phyloP scores from a whole-genome alignment of 2,797 vertebrate genomes.

The Chaenodraco wilsoni region DNA sequence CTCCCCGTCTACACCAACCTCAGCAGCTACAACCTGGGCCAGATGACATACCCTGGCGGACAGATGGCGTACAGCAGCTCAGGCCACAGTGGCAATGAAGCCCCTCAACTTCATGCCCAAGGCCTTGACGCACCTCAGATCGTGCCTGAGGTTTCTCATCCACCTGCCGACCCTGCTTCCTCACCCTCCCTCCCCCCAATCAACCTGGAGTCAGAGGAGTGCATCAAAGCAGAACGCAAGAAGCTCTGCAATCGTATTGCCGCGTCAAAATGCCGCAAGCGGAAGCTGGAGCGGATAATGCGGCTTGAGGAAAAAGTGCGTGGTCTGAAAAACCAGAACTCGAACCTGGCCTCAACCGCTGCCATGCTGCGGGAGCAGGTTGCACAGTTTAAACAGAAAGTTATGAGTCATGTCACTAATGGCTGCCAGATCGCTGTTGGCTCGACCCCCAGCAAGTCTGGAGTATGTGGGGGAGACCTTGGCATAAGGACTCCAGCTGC shows the following conservation, averaged over 20 bases:
- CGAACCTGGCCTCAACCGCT: slow-evolving; percentile 89
- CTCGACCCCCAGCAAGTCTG: slow-evolving; percentile 63
- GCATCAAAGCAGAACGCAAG: slow-evolving; percentile 90
- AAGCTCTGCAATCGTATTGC: slow-evolving; percentile 91
- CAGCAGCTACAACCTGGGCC: slow-evolving; percentile 83
- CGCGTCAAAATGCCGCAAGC: slow-evolving; percentile 90
- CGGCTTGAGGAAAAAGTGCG: slow-evolving; percentile 92
- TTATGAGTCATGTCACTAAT: slow-evolving; percentile 89
- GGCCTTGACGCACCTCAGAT: slow-evolving; percentile 88
- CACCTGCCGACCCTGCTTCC: slow-evolving; percentile 77
- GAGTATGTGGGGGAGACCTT: slow-evolving; percentile 57
- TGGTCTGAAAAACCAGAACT: slow-evolving; percentile 90
- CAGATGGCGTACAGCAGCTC: slow-evolving; percentile 70
- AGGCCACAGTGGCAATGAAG: slow-evolving; percentile 44
- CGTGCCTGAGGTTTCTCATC: slow-evolving; percentile 86
- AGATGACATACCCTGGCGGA: slow-evolving; percentile 72
- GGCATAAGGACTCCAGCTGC: slow-evolving; percentile 78
- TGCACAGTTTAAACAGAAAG: slow-evolving; percentile 89
- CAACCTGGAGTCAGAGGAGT: slow-evolving; percentile 89
- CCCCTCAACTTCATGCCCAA: slow-evolving; percentile 69
- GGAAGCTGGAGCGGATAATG: slow-evolving; percentile 90
- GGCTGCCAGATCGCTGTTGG: slow-evolving; percentile 87
- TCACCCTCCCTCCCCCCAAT: slow-evolving; percentile 85
- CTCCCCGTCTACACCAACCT: slow-evolving; percentile 90
- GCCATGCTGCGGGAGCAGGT: slow-evolving; percentile 89